Conservation (phyloP, 2,113 vertebrate species). For the Seriola aureovittata region DNA sequence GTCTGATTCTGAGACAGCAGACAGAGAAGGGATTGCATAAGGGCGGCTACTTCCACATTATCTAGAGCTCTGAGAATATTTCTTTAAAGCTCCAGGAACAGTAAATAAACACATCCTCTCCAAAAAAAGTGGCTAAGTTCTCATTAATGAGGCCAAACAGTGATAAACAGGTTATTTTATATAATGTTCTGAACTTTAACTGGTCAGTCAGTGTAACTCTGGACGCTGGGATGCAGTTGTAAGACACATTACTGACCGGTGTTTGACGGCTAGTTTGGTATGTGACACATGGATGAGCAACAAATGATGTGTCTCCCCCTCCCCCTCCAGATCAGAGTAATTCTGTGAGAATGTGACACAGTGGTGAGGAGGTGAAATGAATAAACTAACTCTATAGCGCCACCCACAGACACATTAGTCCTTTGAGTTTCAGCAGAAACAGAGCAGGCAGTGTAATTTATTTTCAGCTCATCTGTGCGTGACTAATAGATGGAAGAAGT, state of each 20-base stretch:
- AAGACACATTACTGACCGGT: conserved; percentile 26
- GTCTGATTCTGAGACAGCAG: neutral
- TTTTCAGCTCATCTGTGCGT: neutral
- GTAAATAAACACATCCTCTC: neutral
- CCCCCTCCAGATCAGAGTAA: neutral
- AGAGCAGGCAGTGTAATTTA: neutral
- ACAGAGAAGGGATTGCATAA: neutral
- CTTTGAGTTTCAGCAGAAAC: neutral
- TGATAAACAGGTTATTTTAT: neutral
- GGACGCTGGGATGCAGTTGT: conserved; percentile 4
- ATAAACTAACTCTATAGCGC: conserved; percentile 1
- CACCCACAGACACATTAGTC: neutral
- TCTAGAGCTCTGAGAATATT: too few relatives aligned
- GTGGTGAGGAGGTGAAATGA: conserved; percentile 15
- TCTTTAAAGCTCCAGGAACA: neutral
- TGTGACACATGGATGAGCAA: conserved; percentile 65
- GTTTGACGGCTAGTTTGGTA: conserved; percentile 54
- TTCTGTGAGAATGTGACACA: conserved; percentile 19
- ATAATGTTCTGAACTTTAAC: too few relatives aligned
- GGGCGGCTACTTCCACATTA: neutral
- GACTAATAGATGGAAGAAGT: neutral
- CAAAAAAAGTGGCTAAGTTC: neutral
- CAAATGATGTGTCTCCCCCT: conserved; percentile 14
- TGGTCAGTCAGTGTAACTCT: neutral
- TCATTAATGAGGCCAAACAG: neutral